phyloP scores from a whole-genome alignment of 2,113 vertebrate species.

The Pelodiscus sinensis region DNA sequence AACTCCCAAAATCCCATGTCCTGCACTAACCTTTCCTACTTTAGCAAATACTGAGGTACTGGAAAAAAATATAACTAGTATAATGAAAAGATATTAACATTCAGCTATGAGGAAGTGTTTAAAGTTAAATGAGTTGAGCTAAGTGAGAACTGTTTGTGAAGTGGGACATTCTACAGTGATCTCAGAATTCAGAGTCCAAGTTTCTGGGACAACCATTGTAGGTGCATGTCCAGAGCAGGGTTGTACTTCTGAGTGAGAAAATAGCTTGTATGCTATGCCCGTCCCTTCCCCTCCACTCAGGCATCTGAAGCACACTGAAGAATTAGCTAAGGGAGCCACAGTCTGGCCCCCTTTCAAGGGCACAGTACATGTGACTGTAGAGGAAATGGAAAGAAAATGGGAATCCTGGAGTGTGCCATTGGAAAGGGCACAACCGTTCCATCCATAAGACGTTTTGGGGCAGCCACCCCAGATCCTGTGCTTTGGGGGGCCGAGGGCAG shows the following conservation, averaged over 20 bases:
- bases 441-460: no score
- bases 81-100: not conserved
- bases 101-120: not conserved
- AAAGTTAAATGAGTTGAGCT: not conserved
- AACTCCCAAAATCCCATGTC: not conserved
- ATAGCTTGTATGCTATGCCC: not conserved
- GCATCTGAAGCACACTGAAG: not conserved
- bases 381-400: slow-evolving; percentile 16
- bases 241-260: not conserved
- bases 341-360: not conserved
- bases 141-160: not conserved
- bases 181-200: not conserved
- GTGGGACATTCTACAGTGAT: not conserved
- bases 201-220: not conserved
- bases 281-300: not conserved
- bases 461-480: no score
- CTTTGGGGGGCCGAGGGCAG: no score
- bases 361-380: not conserved
- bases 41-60: not conserved
- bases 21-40: not conserved
- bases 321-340: not conserved
- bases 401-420: not conserved
- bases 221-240: not conserved
- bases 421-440: not conserved
- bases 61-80: not conserved